A percentile compares a stretch with the other conserved stretches of the same genome.
phyloP scores from a whole-genome alignment of 2,797 vertebrate genomes.

The Poliocrania exsul region DNA sequence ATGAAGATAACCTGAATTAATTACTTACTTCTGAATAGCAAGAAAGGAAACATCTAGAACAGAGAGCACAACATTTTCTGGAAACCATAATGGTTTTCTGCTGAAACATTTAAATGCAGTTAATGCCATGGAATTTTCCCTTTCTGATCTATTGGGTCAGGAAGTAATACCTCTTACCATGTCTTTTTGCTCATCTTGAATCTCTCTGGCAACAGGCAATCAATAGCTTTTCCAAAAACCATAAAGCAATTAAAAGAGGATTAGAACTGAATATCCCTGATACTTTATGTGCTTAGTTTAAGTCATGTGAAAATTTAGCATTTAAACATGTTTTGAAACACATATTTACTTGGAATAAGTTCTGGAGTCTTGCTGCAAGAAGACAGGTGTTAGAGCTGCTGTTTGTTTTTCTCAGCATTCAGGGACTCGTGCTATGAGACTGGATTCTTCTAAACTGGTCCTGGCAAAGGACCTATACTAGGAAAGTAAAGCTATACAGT shows the following conservation, averaged over 20 bases:
- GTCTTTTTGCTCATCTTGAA: neutral
- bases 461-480: neutral
- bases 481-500: neutral
- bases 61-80: slow-evolving; percentile 5
- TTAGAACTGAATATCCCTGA: neutral
- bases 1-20: neutral
- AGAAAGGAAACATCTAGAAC: slow-evolving; percentile 42
- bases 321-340: slow-evolving; percentile 11
- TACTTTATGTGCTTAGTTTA: neutral
- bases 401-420: neutral
- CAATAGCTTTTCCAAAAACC: neutral
- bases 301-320: neutral
- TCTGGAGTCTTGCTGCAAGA: neutral
- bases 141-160: slow-evolving; percentile 21
- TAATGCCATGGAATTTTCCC: slow-evolving; percentile 56
- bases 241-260: slow-evolving; percentile 16
- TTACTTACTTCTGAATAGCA: slow-evolving; percentile 27
- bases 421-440: neutral
- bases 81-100: slow-evolving; percentile 38
- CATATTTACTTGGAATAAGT: neutral
- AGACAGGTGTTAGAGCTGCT: neutral
- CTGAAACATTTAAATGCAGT: slow-evolving; percentile 30
- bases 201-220: neutral
- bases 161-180: neutral
- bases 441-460: neutral